Evolutionary conservation across 2,888 invertebrate genomes (phyloP).

Genomic region (Eurytoma adleriae): DNA sequence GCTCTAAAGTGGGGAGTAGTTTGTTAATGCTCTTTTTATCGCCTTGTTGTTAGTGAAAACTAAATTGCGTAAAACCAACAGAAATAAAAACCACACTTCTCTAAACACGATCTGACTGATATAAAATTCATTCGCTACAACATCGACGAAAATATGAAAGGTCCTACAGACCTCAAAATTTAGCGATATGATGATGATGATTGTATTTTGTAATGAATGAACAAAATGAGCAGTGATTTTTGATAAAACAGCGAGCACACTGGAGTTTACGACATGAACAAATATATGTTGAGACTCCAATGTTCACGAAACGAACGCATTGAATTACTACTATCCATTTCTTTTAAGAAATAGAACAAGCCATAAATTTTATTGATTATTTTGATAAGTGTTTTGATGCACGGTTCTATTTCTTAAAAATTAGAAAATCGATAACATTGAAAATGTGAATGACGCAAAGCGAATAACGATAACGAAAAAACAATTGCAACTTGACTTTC

Average conservation of each 20-base stretch:
- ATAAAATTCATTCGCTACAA: conserved; percentile 50
- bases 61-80: conserved; percentile 31
- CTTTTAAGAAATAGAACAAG: conserved; percentile 50
- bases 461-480: conserved; percentile 41
- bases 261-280: conserved; percentile 36
- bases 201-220: conserved; percentile 10
- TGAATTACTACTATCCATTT: conserved; percentile 26
- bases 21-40: conserved; percentile 38
- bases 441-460: conserved; percentile 40
- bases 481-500: conserved; percentile 29
- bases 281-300: conserved; percentile 29
- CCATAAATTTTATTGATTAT: background rate
- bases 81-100: conserved; percentile 23
- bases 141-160: conserved; percentile 35
- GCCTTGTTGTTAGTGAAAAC: conserved; percentile 36
- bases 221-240: conserved; percentile 15
- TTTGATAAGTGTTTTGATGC: background rate
- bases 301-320: conserved; percentile 26
- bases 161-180: conserved; percentile 52
- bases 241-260: conserved; percentile 46
- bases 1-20: background rate
- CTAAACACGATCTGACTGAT: conserved; percentile 33
- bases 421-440: conserved; percentile 24
- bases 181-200: conserved; percentile 3
- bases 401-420: conserved; percentile 44